These are phyloP conservation scores for Vombatus ursinus DNA, from an alignment of 2,113 vertebrate genomes.

Conservation along the genomic window DNA sequence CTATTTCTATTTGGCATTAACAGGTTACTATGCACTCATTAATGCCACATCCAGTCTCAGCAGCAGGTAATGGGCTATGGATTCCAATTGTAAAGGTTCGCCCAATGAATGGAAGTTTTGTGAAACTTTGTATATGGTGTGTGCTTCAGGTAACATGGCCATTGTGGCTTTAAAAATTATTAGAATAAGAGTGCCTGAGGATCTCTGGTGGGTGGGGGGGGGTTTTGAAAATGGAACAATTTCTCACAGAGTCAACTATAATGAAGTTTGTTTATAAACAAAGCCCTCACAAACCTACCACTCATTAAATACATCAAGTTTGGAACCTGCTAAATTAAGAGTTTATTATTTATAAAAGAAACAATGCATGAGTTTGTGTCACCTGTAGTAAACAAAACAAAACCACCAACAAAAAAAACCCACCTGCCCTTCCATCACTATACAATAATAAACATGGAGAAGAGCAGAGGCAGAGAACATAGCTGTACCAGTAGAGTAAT, in stretches of 20 bases:
- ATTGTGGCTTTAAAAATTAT: conserved; percentile 5
- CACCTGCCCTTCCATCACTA: not conserved
- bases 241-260: not conserved
- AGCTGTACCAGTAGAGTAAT: conserved; percentile 29
- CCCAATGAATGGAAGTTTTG: not conserved
- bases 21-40: conserved; percentile 39
- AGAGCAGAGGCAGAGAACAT: conserved; percentile 1
- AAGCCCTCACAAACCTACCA: conserved; percentile 17
- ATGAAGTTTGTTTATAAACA: conserved; percentile 39
- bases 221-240: not conserved
- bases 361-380: conserved; percentile 9
- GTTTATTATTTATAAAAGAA: conserved; percentile 36
- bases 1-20: conserved; percentile 54
- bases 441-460: not conserved
- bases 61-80: not conserved
- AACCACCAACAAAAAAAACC: no score
- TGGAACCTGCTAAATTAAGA: conserved; percentile 42
- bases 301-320: conserved; percentile 54
- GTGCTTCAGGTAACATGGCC: conserved; percentile 13
- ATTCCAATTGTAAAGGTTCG: not conserved
- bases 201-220: not conserved
- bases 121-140: not conserved
- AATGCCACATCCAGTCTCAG: conserved; percentile 28
- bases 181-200: not conserved
- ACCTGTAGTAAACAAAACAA: conserved; percentile 1